These are phyloP conservation scores for Cavia aperea DNA, from an alignment of 2,113 vertebrate species.

Conservation along the genomic window DNA sequence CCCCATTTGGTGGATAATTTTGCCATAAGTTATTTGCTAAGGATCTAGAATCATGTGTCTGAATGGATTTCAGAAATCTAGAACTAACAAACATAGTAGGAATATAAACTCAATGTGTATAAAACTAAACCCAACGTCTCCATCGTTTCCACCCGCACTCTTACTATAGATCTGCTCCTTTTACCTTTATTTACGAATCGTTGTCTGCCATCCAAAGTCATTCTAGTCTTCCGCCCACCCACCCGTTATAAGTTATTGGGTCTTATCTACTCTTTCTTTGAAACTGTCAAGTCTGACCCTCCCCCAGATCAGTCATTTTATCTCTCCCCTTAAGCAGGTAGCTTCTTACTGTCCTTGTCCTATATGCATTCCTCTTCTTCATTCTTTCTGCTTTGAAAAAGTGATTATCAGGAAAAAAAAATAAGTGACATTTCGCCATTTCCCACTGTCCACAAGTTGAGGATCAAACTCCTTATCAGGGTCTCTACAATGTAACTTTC, in stretches of 20 bases:
- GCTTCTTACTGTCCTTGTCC: background rate
- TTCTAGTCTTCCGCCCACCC: background rate
- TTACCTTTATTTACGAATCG: background rate
- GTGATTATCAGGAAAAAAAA: background rate
- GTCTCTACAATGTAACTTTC: background rate
- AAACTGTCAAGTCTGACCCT: background rate
- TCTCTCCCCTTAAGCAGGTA: background rate
- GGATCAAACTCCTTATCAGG: background rate
- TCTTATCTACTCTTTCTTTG: background rate
- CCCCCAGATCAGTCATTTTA: background rate
- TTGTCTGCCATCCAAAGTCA: background rate
- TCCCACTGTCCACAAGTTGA: background rate
- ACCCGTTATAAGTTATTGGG: background rate
- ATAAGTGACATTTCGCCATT: background rate
- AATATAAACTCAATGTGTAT: background rate
- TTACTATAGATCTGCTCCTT: background rate
- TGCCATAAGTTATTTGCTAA: slow-evolving; percentile 4
- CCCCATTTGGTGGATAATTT: background rate
- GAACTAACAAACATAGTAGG: background rate
- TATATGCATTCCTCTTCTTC: background rate
- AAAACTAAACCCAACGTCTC: background rate
- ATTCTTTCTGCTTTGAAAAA: background rate
- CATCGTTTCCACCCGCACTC: accelerated
- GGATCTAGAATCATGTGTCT: background rate
- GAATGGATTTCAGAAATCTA: background rate